A percentile compares a stretch with the other conserved stretches of the same genome.
These are phyloP conservation scores for Ceratosolen fusciceps DNA, from an alignment of 1,140 invertebrate species.

Conservation along the genomic window DNA sequence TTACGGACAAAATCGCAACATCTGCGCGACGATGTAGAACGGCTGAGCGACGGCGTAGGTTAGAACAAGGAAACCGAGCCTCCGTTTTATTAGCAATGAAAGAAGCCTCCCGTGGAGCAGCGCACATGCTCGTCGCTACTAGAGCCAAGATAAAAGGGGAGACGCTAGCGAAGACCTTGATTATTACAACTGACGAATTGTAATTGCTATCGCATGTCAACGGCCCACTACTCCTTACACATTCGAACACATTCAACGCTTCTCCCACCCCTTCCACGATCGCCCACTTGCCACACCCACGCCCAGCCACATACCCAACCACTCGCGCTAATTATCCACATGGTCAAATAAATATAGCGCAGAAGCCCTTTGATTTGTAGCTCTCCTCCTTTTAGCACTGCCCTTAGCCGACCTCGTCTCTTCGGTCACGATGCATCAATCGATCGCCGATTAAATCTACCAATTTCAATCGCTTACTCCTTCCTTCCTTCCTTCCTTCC, in stretches of 20 bases:
- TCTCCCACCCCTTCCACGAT: too few species aligned
- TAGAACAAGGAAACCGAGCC: neutral
- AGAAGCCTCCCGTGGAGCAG: constrained; percentile 3
- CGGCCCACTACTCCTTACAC: neutral
- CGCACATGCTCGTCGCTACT: neutral
- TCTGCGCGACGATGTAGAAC: neutral
- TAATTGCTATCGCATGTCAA: constrained; percentile 1
- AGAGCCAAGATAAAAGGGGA: neutral
- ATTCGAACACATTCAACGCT: neutral
- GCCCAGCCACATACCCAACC: too few species aligned
- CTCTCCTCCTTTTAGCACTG: too few species aligned
- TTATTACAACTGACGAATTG: neutral
- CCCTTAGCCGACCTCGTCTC: too few species aligned
- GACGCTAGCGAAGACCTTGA: constrained; percentile 8
- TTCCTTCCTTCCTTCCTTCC: too few species aligned
- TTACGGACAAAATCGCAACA: constrained; percentile 47
- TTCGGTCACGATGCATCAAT: too few species aligned
- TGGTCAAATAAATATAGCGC: too few species aligned
- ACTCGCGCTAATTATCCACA: too few species aligned
- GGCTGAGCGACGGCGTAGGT: neutral
- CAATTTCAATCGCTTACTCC: too few species aligned
- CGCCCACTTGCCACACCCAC: too few species aligned
- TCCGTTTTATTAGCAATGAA: neutral
- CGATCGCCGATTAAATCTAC: too few species aligned
- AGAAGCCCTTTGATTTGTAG: too few species aligned